A percentile compares a stretch with the other conserved stretches of the same genome.
These are phyloP conservation scores for Gnathonemus echidnorhynchus DNA, from an alignment of 2,113 vertebrate genomes.

Conservation along the genomic window DNA sequence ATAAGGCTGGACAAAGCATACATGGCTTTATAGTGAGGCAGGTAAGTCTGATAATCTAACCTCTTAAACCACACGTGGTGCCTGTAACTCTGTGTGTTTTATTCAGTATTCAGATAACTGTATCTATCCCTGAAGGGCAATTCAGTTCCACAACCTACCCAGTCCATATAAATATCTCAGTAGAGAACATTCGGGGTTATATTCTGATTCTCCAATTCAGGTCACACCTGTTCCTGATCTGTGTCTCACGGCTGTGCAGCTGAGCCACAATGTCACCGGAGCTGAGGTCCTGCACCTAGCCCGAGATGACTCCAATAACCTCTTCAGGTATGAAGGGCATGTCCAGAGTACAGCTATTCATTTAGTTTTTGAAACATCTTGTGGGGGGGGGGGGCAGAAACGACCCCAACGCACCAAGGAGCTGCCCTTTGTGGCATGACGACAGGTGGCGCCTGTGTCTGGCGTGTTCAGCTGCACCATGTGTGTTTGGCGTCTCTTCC, in stretches of 20 bases:
- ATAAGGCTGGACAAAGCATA: conserved; percentile 67
- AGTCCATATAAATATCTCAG: not conserved
- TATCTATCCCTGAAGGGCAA: not conserved
- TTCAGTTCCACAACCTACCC: not conserved
- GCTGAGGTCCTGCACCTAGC: conserved; percentile 85
- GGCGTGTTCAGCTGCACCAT: not conserved
- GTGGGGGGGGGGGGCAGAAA: not conserved
- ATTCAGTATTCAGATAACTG: not conserved
- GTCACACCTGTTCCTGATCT: conserved; percentile 81
- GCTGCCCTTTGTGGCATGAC: not conserved
- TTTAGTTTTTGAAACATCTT: not conserved
- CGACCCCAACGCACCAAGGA: not conserved
- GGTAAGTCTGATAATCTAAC: conserved; percentile 48
- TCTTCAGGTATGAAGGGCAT: conserved; percentile 74
- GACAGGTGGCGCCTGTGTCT: not conserved
- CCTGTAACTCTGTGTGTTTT: not conserved
- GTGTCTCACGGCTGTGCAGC: conserved; percentile 80
- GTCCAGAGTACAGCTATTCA: not conserved
- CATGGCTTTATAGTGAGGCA: conserved; percentile 78
- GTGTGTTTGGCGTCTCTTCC: not conserved
- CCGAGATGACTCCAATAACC: conserved; percentile 88
- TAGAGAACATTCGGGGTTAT: not conserved
- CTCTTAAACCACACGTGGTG: not conserved
- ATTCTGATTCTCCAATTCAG: conserved; percentile 45
- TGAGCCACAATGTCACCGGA: conserved; percentile 78